Conservation (phyloP, 2,888 invertebrate genomes). For the Cyclophora albipunctata region DNA sequence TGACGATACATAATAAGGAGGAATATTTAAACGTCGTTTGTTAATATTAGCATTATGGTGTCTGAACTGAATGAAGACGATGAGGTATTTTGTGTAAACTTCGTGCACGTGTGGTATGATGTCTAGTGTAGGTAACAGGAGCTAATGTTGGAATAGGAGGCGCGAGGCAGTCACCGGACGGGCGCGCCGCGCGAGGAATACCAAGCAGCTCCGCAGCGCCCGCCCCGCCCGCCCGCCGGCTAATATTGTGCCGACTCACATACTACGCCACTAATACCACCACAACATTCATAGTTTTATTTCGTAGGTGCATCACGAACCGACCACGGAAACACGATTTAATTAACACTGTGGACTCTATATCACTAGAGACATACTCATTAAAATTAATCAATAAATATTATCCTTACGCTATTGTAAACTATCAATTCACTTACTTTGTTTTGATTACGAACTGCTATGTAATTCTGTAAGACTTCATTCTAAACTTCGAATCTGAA, state of each 20-base stretch:
- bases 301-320: slow-evolving; percentile 9
- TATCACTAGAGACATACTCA: background rate
- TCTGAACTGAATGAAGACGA: background rate
- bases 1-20: slow-evolving; percentile 8
- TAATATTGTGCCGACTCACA: slow-evolving; percentile 66
- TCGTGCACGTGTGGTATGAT: slow-evolving; percentile 17
- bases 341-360: slow-evolving; percentile 13
- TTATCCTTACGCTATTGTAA: no score
- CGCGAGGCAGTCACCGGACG: slow-evolving; percentile 37
- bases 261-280: slow-evolving; percentile 19
- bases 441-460: no score
- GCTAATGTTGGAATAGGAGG: slow-evolving; percentile 31
- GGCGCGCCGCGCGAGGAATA: slow-evolving; percentile 44
- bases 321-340: slow-evolving; percentile 26
- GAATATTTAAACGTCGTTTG: background rate
- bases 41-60: background rate
- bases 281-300: slow-evolving; percentile 13
- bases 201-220: slow-evolving; percentile 37
- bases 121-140: slow-evolving; percentile 22
- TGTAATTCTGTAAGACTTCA: no score
- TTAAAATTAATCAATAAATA: background rate
- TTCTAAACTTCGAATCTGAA: no score
- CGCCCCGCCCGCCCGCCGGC: slow-evolving; percentile 29
- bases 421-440: no score
- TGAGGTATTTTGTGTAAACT: slow-evolving; percentile 3